These are phyloP conservation scores for Cephalopholis sonnerati DNA, from an alignment of 2,113 vertebrate species.

Conservation along the genomic window DNA sequence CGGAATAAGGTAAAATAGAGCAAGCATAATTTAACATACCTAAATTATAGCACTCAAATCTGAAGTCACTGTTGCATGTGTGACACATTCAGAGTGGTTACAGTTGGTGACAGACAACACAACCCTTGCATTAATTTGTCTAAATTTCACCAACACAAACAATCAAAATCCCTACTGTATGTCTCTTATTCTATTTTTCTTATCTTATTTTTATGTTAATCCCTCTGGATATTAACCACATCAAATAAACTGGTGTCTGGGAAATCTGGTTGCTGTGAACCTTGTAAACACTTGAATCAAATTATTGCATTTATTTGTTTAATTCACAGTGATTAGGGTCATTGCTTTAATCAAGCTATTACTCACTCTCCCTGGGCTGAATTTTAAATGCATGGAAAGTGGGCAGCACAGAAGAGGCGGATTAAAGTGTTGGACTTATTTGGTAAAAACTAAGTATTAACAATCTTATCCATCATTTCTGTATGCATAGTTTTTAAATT, in stretches of 20 bases:
- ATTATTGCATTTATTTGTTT: slow-evolving; percentile 17
- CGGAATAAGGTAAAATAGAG: too few species aligned
- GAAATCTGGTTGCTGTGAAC: not conserved
- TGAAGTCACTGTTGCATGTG: not conserved
- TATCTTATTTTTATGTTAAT: not conserved
- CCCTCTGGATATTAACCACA: not conserved
- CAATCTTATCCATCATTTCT: not conserved
- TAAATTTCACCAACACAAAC: not conserved
- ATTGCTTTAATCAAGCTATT: slow-evolving; percentile 2
- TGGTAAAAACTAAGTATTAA: not conserved
- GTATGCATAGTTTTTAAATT: not conserved
- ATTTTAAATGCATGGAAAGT: not conserved
- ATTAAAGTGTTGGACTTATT: not conserved
- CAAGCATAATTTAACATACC: not conserved
- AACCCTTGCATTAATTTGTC: not conserved
- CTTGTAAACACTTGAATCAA: slow-evolving; percentile 20
- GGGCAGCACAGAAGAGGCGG: not conserved
- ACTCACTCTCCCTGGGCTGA: not conserved
- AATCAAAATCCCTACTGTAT: not conserved
- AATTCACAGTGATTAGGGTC: not conserved
- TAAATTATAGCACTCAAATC: not conserved
- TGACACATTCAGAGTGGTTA: not conserved
- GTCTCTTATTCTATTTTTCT: not conserved
- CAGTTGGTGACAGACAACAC: not conserved
- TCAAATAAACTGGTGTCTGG: not conserved